Evolutionary conservation across 2,888 invertebrate genomes (phyloP), one percentile per base, ranked within the genome.

Genomic region (Herminia tarsipennalis): DNA sequence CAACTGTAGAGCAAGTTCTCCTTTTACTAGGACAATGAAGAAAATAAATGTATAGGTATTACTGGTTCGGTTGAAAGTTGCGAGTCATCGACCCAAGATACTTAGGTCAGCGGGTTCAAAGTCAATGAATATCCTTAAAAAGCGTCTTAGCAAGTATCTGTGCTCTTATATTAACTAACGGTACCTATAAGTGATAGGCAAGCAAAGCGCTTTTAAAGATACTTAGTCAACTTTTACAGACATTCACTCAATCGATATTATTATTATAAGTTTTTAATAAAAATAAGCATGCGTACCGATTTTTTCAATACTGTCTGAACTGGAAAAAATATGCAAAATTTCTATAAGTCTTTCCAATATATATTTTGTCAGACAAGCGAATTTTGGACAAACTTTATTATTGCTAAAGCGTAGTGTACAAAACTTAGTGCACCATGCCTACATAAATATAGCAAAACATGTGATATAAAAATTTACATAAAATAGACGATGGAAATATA

Each of bases 281-380:
- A n/a, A 54, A 63, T 73, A 73, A 73, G 78, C 88, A 87, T 86
- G 88, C 87, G 85, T 87, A 88, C 87, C 87, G 78, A 81, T 80
- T 82, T 56, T 76, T 81, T 81, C 78, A 81, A 81, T 72, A 83
- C 72, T 75, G 83, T 76, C 61, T 70, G 73, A 69, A 84, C 86
- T 87, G 84, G 53, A 86, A 88, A 83, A 82, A 81, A 82, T 78
- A 73, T 70, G 65, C 60, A 67, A 76, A 72, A 73, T 45, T 9
- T 72, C 62, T 75, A 66, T 78, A 70, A 80, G 65, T 77, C 48
- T 62, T 54, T 67, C 49, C 46, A 70, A 70, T 66, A 49, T 53
- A 52, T 58, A n/a, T n/a, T n/a, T 40, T 61, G 49, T 48, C 53
- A 55, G 48, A 56, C 53, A 69, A 75, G 73, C 73, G 51, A 63